Evolutionary conservation across 2,888 invertebrate species (phyloP), one percentile per base, ranked within the genome.

Genomic region (Phasia obesa): DNA sequence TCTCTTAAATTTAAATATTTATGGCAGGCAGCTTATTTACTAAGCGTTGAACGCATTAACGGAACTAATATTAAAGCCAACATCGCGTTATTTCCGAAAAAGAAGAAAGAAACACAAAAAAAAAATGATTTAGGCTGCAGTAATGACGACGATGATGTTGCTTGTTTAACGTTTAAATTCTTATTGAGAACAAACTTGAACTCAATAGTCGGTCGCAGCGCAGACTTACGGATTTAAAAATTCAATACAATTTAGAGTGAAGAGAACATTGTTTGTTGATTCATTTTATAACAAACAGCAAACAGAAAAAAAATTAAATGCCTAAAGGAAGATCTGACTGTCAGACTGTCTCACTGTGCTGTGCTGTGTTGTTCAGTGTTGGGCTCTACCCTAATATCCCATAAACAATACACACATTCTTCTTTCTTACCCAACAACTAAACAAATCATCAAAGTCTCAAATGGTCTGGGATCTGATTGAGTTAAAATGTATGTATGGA

Each of bases 391-490:
- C 73, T 64, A 69, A 62, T 70, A 70, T 70, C 25, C 53, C 70
- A 19, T 55, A 70, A 62, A 62, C 60, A 77, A 70, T 47, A 69
- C 27, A 60, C 17, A 27, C 31, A 47, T 51, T 44, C 57, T 51
- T 57, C 57, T n/a, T 51, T 57, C 57, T 76, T 67, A 84, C 84
- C 83, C 86, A 84, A 75, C 87, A 86, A 86, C 38, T 84, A 87
- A 88, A 88, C 87, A 88, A 88, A 88, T 76, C 64, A 76, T 47
- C 70, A 71, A 62, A 77, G 62, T 64, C 77, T 82, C 64, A 78
- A 62, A 82, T 70, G 62, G 51, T 73, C 64, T 77, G 73, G 67
- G 67, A 77, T 81, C 77, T 51, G 82, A 23, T 42, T 69, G 77
- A 76, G 67, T 76, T 62, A 55, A 71, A 62, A 44, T 64, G 25